These are phyloP conservation scores for Turritopsis rubra DNA, from an alignment of 30 jellyfish, hydroid and myxozoan species.

Conservation along the genomic window DNA sequence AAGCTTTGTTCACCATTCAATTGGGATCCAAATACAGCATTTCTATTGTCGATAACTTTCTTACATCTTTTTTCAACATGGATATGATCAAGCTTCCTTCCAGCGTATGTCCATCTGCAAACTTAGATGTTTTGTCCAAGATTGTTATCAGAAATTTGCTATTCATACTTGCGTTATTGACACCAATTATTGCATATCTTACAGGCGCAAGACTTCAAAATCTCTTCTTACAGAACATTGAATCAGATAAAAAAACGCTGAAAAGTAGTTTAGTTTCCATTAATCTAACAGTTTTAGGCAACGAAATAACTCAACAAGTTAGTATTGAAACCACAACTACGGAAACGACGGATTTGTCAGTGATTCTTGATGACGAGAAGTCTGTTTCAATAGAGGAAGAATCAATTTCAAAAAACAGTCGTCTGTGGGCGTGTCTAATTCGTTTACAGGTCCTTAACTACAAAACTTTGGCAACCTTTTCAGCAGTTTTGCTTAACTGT, in stretches of 20 bases:
- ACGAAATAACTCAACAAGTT: not conserved
- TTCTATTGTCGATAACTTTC: not conserved
- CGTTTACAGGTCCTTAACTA: conserved; percentile 7
- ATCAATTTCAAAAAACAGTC: not conserved
- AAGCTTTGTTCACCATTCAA: not conserved
- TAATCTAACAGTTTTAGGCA: not conserved
- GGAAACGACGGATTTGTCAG: not conserved
- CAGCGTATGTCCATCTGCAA: not conserved
- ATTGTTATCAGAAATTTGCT: not conserved
- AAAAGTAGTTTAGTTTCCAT: not conserved
- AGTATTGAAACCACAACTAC: not conserved
- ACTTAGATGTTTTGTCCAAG: not conserved
- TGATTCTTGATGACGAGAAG: not conserved
- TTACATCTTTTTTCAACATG: not conserved
- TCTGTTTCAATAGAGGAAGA: not conserved
- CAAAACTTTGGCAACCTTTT: conserved; percentile 10
- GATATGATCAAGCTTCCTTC: not conserved
- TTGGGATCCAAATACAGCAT: not conserved
- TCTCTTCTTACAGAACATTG: not conserved
- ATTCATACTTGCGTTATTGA: not conserved
- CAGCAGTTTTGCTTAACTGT: conserved; percentile 24
- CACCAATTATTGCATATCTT: not conserved
- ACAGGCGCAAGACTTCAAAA: not conserved
- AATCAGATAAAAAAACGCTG: not conserved
- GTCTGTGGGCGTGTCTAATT: not conserved